Percentiles rank a stretch among this genome's conserved stretches.
Evolutionary conservation across 1,140 invertebrate genomes (phyloP).

Genomic region (Parapsyche elsis): DNA sequence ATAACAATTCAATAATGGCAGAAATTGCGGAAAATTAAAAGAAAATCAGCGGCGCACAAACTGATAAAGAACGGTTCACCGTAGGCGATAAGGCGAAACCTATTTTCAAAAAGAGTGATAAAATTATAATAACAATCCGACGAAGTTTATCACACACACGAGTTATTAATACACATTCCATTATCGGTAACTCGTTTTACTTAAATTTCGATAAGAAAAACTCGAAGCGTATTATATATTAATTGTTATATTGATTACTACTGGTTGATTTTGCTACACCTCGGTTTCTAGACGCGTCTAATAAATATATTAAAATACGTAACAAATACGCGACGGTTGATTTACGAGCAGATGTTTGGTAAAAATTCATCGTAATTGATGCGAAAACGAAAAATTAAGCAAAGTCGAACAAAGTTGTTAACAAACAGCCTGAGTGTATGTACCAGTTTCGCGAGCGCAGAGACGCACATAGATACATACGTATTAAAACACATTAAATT

Average conservation of each 20-base stretch:
- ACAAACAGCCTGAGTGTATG: neutral
- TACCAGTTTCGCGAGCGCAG: neutral
- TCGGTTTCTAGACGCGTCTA: too few relatives aligned
- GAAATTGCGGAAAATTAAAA: neutral
- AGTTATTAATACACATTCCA: neutral
- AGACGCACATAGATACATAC: neutral
- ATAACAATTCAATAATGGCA: neutral
- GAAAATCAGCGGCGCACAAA: neutral
- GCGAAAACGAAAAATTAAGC: constrained; percentile 17
- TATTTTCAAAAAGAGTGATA: constrained; percentile 7
- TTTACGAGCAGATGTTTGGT: constrained; percentile 4
- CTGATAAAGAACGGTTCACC: neutral
- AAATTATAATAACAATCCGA: neutral
- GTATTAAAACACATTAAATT: too few relatives aligned
- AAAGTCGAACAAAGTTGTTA: neutral
- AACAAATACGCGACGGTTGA: neutral
- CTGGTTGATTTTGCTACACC: too few relatives aligned
- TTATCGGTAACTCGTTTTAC: neutral
- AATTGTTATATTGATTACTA: too few relatives aligned
- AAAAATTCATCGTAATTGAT: neutral
- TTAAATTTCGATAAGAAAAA: too few relatives aligned
- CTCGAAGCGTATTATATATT: too few relatives aligned
- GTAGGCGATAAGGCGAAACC: neutral
- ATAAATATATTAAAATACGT: too few relatives aligned
- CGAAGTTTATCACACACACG: neutral